Base-by-base conservation (phyloP, 2,888 invertebrate genomes). In the Hydrotaea cyrtoneurina region DNA sequence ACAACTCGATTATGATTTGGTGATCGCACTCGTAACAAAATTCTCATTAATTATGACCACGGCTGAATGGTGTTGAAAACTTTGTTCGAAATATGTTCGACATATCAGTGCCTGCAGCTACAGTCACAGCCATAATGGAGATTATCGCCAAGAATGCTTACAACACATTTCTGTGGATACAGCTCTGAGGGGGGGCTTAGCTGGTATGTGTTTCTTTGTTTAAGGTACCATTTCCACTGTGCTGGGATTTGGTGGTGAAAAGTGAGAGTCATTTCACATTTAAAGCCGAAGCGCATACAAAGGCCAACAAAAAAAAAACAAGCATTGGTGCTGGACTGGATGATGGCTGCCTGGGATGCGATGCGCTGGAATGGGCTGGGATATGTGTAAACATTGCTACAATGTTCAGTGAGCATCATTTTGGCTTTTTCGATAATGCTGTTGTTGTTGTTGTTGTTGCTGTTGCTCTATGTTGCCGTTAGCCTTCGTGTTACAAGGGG, bases 211-310 rank as follows among this genome's bases (percentile, higher is more conserved):
- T 57, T 72, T 43, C 19, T 62, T 76, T 76, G 23, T 76, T 64
- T 64, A 50, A 11, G 19, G 21, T 17, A 31, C 15, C 15, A 36
- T 55, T 69, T 77, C 23, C 71, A 79, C 31, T 66, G 11, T 7
- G 53, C 8, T 53, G 19, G 46, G 17, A 43, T 64, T 19, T 11
- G 26, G 50, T 72, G 31, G 73, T 62, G 72, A 80, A 83, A 83
- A 83, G 80, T 74, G 76, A 83, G 80, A 83, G 83, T 83, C 69
- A 74, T 77, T 77, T 57, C 8, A 59, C 72, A 17, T 46, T 46
- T 62, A 50, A 55, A 57, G 64, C 53, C 17, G 62, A 75, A 50
- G 69, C 26, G 39, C 39, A 11, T 39, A 26, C 17, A n/a, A 50
- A 50, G 23, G 19, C 59, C 23, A 62, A n/a, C n/a, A n/a, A n/a